phyloP scores from a whole-genome alignment of 2,113 vertebrate species.

The Myanophis thanlyinensis region DNA sequence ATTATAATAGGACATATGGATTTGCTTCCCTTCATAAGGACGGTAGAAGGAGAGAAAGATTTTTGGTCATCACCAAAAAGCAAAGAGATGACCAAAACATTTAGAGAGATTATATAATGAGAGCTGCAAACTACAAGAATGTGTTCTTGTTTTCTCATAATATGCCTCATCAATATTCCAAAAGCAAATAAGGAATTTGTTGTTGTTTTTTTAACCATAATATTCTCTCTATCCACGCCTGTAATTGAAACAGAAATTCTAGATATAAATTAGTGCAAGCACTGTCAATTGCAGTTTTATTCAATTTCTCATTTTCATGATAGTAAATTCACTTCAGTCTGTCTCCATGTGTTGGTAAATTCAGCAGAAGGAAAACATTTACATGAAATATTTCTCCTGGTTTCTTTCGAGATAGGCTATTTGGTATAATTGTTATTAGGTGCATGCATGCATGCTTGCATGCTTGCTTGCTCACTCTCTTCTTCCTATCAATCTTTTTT shows the following conservation, averaged over 20 bases:
- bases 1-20: background rate
- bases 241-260: background rate
- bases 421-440: too few species aligned
- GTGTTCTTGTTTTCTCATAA: background rate
- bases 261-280: background rate
- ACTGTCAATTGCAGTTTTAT: background rate
- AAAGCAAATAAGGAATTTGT: background rate
- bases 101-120: background rate
- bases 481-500: too few species aligned
- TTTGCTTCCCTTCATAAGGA: background rate
- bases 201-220: background rate
- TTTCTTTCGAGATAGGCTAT: too few species aligned
- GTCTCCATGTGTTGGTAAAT: background rate
- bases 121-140: background rate
- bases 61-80: background rate
- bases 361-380: background rate
- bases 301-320: background rate
- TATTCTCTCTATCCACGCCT: background rate
- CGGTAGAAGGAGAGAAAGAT: background rate
- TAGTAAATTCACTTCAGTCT: background rate
- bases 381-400: too few species aligned
- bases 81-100: background rate
- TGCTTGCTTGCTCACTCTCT: too few species aligned
- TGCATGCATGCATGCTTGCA: too few species aligned
- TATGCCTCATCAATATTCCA: background rate